Evolutionary conservation across 1,140 invertebrate genomes (phyloP).

Genomic region (Drosophila cardini): DNA sequence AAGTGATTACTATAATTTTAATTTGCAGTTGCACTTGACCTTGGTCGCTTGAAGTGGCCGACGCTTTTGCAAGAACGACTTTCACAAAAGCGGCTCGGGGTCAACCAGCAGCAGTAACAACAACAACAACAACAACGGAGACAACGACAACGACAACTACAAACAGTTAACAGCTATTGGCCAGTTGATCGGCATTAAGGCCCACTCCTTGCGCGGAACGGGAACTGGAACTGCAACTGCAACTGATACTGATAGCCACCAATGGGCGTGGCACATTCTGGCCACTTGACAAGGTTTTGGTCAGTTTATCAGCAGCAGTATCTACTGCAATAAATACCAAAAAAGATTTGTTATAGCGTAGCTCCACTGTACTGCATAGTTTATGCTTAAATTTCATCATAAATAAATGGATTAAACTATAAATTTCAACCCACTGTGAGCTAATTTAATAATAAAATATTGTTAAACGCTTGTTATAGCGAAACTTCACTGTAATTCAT

Average conservation of each 20-base stretch:
- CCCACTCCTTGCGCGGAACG: conserved; percentile 47
- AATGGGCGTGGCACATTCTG: conserved; percentile 64
- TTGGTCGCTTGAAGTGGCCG: conserved; percentile 67
- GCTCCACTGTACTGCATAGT: neutral
- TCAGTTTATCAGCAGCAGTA: conserved; percentile 1
- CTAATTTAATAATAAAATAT: too few species aligned
- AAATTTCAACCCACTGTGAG: too few species aligned
- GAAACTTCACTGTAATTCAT: neutral
- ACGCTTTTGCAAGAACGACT: conserved; percentile 81
- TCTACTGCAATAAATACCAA: too few species aligned
- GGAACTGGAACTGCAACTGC: conserved; percentile 12
- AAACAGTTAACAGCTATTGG: neutral
- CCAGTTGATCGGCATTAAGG: conserved; percentile 31
- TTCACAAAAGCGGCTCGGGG: conserved; percentile 71
- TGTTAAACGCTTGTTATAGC: too few species aligned
- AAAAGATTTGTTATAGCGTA: neutral
- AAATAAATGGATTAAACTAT: neutral
- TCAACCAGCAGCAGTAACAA: conserved; percentile 34
- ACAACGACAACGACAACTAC: conserved; percentile 5
- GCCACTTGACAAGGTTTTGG: conserved; percentile 52
- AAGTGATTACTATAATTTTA: conserved; percentile 39
- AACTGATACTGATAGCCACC: neutral
- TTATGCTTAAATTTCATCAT: neutral
- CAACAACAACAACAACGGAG: conserved; percentile 11
- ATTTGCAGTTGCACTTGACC: conserved; percentile 84